Conservation (phyloP, 2,888 invertebrate genomes). For the Agrotis ipsilon region DNA sequence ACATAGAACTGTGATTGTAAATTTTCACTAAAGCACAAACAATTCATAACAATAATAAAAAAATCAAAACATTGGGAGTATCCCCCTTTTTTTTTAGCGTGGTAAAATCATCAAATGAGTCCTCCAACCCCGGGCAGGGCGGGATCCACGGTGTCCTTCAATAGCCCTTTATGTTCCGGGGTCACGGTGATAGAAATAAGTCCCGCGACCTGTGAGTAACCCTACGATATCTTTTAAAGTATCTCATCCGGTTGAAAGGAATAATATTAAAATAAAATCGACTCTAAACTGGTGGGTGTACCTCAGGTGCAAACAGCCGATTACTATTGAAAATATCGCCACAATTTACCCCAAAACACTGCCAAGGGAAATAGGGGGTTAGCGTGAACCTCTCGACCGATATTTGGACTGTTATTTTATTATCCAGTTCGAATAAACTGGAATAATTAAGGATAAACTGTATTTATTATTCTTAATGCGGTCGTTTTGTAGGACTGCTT, state of each 20-base stretch:
- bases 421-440: slow-evolving; percentile 43
- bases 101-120: too few species aligned
- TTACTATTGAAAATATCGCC: slow-evolving; percentile 73
- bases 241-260: slow-evolving; percentile 43
- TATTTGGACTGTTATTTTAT: slow-evolving; percentile 67
- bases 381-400: slow-evolving; percentile 49
- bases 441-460: slow-evolving; percentile 59
- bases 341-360: slow-evolving; percentile 72
- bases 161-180: too few species aligned
- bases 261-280: slow-evolving; percentile 57
- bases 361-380: slow-evolving; percentile 68
- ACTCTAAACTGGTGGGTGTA: slow-evolving; percentile 32
- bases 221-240: slow-evolving; percentile 31
- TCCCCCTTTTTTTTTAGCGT: too few species aligned
- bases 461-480: slow-evolving; percentile 60
- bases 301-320: slow-evolving; percentile 74
- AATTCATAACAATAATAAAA: not conserved
- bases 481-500: slow-evolving; percentile 35
- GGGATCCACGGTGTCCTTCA: too few species aligned
- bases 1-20: too few species aligned
- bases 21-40: not conserved
- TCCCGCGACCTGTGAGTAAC: too few species aligned
- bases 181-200: too few species aligned
- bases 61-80: slow-evolving; percentile 15
- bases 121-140: too few species aligned